phyloP scores from a whole-genome alignment of 2,113 vertebrate genomes.

The Protobothrops flavoviridis region DNA sequence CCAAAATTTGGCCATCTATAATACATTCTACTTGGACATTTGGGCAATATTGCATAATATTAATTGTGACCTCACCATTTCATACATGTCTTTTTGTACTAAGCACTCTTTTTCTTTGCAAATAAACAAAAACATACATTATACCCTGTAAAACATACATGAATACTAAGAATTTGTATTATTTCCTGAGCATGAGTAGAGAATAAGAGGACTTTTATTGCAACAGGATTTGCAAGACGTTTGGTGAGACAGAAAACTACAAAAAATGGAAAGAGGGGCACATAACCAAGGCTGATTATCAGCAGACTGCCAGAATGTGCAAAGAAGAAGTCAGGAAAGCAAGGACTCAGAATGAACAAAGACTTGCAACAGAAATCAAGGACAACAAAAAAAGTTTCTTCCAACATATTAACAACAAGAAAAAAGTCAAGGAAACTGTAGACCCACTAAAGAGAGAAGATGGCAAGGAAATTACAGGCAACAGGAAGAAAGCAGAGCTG shows the following conservation, averaged over 20 bases:
- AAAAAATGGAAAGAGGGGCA: neutral
- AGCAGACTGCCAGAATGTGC: too few species aligned
- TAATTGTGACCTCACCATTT: neutral
- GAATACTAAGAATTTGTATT: neutral
- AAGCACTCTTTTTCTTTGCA: neutral
- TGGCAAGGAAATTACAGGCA: too few species aligned
- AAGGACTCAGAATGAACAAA: too few species aligned
- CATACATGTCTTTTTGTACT: neutral
- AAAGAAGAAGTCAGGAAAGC: too few species aligned
- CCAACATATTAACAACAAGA: too few species aligned
- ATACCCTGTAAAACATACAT: neutral
- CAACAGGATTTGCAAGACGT: neutral
- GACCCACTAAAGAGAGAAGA: too few species aligned
- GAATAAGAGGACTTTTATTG: neutral
- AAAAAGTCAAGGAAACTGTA: too few species aligned
- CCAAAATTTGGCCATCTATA: too few species aligned
- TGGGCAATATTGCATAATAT: neutral
- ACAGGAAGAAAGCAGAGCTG: too few species aligned
- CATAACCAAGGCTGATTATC: too few species aligned
- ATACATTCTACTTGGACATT: neutral
- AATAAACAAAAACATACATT: neutral
- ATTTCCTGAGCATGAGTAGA: neutral
- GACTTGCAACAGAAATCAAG: too few species aligned
- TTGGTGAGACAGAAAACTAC: neutral
- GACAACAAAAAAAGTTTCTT: too few species aligned